These are phyloP conservation scores for Pinctada fucata DNA, from an alignment of 2,888 invertebrate genomes.

Conservation along the genomic window DNA sequence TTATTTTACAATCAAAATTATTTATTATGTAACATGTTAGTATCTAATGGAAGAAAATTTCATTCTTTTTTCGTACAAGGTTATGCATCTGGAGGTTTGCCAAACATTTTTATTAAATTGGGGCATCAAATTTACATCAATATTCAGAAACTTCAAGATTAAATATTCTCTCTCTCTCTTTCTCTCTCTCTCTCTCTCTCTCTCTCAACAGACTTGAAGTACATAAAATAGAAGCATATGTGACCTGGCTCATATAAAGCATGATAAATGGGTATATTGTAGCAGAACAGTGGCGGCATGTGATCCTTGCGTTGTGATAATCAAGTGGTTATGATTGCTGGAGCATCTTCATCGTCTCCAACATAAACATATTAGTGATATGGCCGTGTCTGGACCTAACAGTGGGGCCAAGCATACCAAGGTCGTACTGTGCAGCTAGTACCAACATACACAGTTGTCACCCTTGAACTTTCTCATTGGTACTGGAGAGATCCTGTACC, in stretches of 20 bases:
- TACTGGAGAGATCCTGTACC: no score
- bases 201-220: not conserved
- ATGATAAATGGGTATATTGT: not conserved
- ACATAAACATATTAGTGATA: not conserved
- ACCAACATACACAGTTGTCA: no score
- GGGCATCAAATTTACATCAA: not conserved
- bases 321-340: not conserved
- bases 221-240: not conserved
- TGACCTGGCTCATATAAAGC: not conserved
- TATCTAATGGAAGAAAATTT: no score
- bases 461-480: no score
- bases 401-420: no score
- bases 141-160: not conserved
- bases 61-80: no score
- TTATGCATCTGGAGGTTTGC: no score
- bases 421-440: no score
- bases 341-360: not conserved
- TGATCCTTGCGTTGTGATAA: not conserved
- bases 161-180: slow-evolving; percentile 11
- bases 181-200: not conserved
- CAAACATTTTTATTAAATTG: no score
- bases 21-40: no score
- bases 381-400: not conserved
- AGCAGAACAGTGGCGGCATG: not conserved
- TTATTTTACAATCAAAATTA: no score